A percentile compares a stretch with the other conserved stretches of the same genome.
Conservation (phyloP, 1,140 invertebrate genomes). For the Pseudomyrmex pallidus region DNA sequence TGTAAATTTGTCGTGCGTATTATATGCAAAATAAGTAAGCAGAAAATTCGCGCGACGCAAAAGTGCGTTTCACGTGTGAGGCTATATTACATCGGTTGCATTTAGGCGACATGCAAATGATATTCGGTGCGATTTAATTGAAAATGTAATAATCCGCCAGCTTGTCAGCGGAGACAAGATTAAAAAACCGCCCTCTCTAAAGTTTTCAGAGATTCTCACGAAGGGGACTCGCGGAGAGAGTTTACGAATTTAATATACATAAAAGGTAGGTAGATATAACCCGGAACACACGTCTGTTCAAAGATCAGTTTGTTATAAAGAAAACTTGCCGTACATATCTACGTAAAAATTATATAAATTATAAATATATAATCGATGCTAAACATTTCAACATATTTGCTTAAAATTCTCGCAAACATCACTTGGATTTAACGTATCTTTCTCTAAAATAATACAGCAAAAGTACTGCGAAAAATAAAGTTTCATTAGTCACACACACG, state of each 20-base stretch:
- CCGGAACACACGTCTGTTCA: neutral
- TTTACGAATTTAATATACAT: conserved; percentile 51
- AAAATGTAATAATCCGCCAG: conserved; percentile 49
- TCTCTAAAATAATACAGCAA: neutral
- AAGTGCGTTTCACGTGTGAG: neutral
- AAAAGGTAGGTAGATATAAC: neutral
- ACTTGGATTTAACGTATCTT: neutral
- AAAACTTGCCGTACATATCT: conserved; percentile 5
- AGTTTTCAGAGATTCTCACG: conserved; percentile 36
- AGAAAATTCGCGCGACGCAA: neutral
- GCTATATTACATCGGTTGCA: conserved; percentile 13
- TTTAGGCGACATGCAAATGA: conserved; percentile 31
- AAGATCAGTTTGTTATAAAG: conserved; percentile 31
- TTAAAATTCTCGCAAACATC: neutral
- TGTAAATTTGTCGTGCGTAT: neutral
- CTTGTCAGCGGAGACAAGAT: conserved; percentile 25
- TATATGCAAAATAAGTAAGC: neutral
- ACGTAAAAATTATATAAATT: no score
- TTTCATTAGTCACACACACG: neutral
- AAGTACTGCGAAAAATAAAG: neutral
- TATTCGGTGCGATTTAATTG: conserved; percentile 35
- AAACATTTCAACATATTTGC: conserved; percentile 26
- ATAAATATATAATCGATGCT: conserved; percentile 18
- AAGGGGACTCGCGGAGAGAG: neutral
- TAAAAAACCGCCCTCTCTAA: conserved; percentile 37